phyloP scores from a whole-genome alignment of 64 coral and sea anemone genomes.

The Dendronephthya gigantea region DNA sequence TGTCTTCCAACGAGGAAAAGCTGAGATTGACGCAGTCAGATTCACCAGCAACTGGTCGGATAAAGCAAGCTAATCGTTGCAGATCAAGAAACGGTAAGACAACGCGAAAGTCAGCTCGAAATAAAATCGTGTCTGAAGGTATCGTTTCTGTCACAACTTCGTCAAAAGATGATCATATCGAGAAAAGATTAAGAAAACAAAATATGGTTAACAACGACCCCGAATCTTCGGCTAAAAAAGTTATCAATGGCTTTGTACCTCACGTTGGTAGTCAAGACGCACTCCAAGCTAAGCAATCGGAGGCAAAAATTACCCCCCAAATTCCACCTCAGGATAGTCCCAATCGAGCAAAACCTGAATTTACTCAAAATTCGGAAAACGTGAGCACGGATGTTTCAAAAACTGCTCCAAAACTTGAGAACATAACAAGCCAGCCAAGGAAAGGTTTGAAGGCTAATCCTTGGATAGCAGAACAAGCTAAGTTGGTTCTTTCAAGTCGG shows the following conservation, averaged over 20 bases:
- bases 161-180: neutral
- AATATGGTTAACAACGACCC: neutral
- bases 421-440: neutral
- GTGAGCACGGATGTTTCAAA: neutral
- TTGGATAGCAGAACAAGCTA: slow-evolving; percentile 94
- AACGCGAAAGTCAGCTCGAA: neutral
- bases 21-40: neutral
- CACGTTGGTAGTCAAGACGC: too few species aligned
- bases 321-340: neutral
- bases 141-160: neutral
- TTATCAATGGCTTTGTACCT: neutral
- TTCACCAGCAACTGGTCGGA: neutral
- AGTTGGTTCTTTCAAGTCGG: slow-evolving; percentile 51
- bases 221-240: too few species aligned
- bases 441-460: slow-evolving; percentile 66
- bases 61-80: neutral
- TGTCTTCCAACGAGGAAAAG: neutral
- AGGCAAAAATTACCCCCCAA: neutral
- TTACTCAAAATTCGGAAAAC: neutral
- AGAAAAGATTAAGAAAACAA: neutral
- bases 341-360: neutral
- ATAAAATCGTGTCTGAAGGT: neutral
- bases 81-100: neutral
- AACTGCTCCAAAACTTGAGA: neutral
- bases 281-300: neutral